A percentile compares a stretch with the other conserved stretches of the same genome.
phyloP scores from a whole-genome alignment of 2,113 vertebrate genomes.

The Chionodraco myersi region DNA sequence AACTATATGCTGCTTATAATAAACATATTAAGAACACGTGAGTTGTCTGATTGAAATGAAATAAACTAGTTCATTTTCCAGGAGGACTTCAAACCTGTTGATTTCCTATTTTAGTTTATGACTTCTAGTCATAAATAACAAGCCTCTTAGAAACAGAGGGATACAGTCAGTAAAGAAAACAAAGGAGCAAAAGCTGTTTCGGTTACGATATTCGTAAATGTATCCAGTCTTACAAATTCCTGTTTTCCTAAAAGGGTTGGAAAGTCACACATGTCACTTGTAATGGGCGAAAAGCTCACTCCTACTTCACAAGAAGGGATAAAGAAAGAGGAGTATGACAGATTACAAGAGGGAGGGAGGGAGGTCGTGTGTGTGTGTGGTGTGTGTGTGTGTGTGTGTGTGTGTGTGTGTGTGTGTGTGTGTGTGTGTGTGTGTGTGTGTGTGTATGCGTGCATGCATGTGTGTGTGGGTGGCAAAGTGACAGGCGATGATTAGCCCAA shows the following conservation, averaged over 20 bases:
- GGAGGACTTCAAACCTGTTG: slow-evolving; percentile 15
- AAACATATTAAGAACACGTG: too few species aligned
- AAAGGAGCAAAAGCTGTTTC: slow-evolving; percentile 8
- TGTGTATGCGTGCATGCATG: neutral
- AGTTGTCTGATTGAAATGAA: neutral
- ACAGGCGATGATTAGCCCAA: slow-evolving; percentile 80
- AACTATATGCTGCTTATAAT: too few species aligned
- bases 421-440: neutral
- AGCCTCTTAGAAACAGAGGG: slow-evolving; percentile 23
- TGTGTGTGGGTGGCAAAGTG: slow-evolving; percentile 71
- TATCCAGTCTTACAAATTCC: slow-evolving; percentile 14
- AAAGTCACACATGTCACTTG: slow-evolving; percentile 48
- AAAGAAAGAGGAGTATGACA: slow-evolving; percentile 41
- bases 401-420: slow-evolving; percentile 64
- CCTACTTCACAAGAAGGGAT: slow-evolving; percentile 35
- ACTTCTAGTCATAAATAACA: slow-evolving; percentile 38
- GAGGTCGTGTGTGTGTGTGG: slow-evolving; percentile 34
- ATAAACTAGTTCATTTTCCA: slow-evolving; percentile 11
- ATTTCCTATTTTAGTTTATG: slow-evolving; percentile 18
- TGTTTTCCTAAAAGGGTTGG: slow-evolving; percentile 46
- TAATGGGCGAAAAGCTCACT: slow-evolving; percentile 52
- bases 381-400: slow-evolving; percentile 26
- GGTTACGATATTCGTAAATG: slow-evolving; percentile 42
- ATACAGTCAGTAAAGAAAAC: slow-evolving; percentile 36
- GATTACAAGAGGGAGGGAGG: slow-evolving; percentile 41